These are phyloP conservation scores for Hemaris fuciformis DNA, from an alignment of 2,888 invertebrate genomes.

Conservation along the genomic window DNA sequence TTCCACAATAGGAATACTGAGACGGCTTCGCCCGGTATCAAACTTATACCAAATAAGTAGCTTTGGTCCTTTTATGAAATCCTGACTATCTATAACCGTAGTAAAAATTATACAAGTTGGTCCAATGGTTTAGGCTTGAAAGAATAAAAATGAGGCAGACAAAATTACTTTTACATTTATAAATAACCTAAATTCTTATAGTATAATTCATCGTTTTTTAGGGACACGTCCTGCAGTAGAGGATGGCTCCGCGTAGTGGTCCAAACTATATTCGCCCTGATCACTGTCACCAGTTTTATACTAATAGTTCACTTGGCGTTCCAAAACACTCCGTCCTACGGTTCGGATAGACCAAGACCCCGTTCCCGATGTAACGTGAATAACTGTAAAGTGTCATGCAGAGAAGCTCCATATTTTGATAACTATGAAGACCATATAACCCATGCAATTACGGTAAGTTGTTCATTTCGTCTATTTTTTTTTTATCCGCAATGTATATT, in stretches of 20 bases:
- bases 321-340: conserved; percentile 21
- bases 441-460: conserved; percentile 47
- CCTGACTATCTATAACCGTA: no score
- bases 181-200: no score
- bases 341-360: neutral
- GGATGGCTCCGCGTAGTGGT: conserved; percentile 62
- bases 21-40: no score
- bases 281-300: conserved; percentile 63
- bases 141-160: no score
- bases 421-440: conserved; percentile 48
- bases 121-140: no score
- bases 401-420: conserved; percentile 41
- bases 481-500: neutral
- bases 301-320: conserved; percentile 58
- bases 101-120: no score
- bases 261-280: conserved; percentile 56
- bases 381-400: conserved; percentile 53
- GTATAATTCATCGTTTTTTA: conserved; percentile 29
- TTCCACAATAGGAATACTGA: no score
- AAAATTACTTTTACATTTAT: no score
- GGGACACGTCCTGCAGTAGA: conserved; percentile 62
- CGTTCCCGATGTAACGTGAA: conserved; percentile 34
- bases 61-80: no score
- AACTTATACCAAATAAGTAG: no score
- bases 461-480: neutral